Percentiles rank a stretch among this genome's conserved stretches.
Conservation (phyloP, 2,888 invertebrate genomes). For the Nephrocerus scutellatus region DNA sequence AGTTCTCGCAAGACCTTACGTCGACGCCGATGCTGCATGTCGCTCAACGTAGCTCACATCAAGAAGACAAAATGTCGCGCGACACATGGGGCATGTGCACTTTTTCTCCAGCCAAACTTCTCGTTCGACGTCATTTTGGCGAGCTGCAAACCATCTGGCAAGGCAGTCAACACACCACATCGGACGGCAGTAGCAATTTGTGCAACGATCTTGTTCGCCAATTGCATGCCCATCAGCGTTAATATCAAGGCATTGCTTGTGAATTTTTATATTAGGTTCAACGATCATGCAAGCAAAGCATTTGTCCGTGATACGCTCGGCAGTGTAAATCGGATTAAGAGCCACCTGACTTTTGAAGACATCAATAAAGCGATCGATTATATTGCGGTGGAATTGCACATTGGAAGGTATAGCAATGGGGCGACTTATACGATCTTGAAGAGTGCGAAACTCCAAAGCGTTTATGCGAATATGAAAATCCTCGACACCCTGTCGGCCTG, state of each 20-base stretch:
- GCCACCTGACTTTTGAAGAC: constrained; percentile 71
- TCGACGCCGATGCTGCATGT: not conserved
- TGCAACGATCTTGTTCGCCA: constrained; percentile 41
- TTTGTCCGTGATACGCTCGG: constrained; percentile 67
- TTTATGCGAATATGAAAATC: constrained; percentile 68
- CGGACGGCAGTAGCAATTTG: constrained; percentile 67
- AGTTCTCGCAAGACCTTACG: no score
- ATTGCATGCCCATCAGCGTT: constrained; percentile 47
- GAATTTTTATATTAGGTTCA: constrained; percentile 70
- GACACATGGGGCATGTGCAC: constrained; percentile 83
- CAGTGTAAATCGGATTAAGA: constrained; percentile 58
- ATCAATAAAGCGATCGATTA: constrained; percentile 76
- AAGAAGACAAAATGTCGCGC: constrained; percentile 74
- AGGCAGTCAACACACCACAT: constrained; percentile 86
- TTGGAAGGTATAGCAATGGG: constrained; percentile 62
- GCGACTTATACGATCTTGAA: constrained; percentile 63
- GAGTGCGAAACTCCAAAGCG: constrained; percentile 68
- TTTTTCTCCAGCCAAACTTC: constrained; percentile 73
- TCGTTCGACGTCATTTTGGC: constrained; percentile 63
- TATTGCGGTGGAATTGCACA: constrained; percentile 66
- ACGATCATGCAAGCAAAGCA: constrained; percentile 87
- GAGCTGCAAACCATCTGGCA: constrained; percentile 81
- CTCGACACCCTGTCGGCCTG: constrained; percentile 53
- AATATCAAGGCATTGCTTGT: constrained; percentile 57
- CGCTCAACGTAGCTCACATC: constrained; percentile 60